Conservation (phyloP, 2,797 vertebrate genomes). For the Brotula barbata region DNA sequence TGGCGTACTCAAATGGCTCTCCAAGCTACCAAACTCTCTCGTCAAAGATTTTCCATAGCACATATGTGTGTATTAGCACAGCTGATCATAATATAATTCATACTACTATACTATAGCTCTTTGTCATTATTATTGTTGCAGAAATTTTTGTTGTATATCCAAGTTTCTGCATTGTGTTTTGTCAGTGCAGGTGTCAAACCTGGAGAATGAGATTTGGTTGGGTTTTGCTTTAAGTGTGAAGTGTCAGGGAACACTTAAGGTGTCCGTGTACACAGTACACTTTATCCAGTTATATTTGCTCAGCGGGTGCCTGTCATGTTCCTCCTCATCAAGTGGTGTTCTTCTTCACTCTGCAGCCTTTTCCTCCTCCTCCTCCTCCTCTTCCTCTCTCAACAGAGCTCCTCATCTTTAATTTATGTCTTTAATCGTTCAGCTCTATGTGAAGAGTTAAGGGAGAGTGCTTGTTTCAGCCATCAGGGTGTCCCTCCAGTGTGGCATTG, state of each 20-base stretch:
- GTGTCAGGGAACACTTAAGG: neutral
- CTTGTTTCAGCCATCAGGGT: conserved; percentile 50
- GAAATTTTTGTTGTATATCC: too few relatives aligned
- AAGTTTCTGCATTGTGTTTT: too few relatives aligned
- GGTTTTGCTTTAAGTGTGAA: too few relatives aligned
- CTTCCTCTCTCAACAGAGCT: conserved; percentile 6
- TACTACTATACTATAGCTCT: too few relatives aligned
- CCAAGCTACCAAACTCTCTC: too few relatives aligned
- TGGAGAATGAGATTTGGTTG: too few relatives aligned
- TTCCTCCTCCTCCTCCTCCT: neutral
- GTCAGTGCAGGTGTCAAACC: too few relatives aligned
- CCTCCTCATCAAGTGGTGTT: conserved; percentile 29
- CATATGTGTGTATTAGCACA: too few relatives aligned
- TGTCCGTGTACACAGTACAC: neutral
- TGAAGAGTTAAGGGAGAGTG: conserved; percentile 43
- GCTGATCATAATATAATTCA: too few relatives aligned
- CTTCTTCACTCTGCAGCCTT: conserved; percentile 13
- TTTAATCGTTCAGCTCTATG: conserved; percentile 54
- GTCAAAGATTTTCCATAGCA: too few relatives aligned
- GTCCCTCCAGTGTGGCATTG: conserved; percentile 51
- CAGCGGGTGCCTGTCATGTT: conserved; percentile 25
- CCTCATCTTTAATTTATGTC: conserved; percentile 51
- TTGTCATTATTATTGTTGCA: too few relatives aligned
- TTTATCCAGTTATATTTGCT: conserved; percentile 15
- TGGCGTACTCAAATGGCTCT: neutral